Evolutionary conservation across 2,113 vertebrate species (phyloP), one percentile per base, ranked within the genome.

Genomic region (Thymallus thymallus): DNA sequence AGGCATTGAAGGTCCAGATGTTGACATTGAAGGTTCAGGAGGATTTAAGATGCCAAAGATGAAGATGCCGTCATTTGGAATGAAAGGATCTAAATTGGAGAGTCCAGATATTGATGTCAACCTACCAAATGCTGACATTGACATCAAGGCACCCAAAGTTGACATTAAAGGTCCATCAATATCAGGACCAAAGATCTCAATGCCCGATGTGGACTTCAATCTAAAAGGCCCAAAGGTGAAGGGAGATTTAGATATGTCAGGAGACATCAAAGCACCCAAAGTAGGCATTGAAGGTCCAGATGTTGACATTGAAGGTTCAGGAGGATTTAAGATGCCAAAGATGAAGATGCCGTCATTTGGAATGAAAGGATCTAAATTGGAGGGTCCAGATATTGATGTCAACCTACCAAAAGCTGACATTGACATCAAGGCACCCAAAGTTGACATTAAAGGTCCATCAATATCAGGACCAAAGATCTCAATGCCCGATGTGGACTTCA

Each of bases 111-210:
- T 77, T 5, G 69, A 72, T 29, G 23, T 72, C 0, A 51, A 70
- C 4, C 69, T 70, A 2, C 69, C 69, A 0, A 70, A 70, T 5
- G 69, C 26, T 30, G 69, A 70, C 35, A 23, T 71, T 48, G 76
- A 78, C n/a, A 35, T 73, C 0, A 87, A 85, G 0, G 10, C 6
- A 51, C 48, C 73, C 24, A 30, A 69, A 5, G 5, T 41, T 69
- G 62, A 65, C 62, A 65, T 65, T 65, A 23, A 76, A 6, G 61
- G 13, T 9, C 91, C 90, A 13, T 0, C 75, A 73, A 0, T 84
- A 14, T 71, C 69, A 22, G 69, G 51, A 13, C 69, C 69, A n/a
- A 60, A 71, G 12, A 60, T 71, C 20, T 71, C 69, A 3, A 60
- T 71, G 69, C 69, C 69, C 5, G 69, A 71, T 32, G 1, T 58